phyloP scores from a whole-genome alignment of 92 coral and sea anemone genomes.

The Epizoanthus illoricatus region DNA sequence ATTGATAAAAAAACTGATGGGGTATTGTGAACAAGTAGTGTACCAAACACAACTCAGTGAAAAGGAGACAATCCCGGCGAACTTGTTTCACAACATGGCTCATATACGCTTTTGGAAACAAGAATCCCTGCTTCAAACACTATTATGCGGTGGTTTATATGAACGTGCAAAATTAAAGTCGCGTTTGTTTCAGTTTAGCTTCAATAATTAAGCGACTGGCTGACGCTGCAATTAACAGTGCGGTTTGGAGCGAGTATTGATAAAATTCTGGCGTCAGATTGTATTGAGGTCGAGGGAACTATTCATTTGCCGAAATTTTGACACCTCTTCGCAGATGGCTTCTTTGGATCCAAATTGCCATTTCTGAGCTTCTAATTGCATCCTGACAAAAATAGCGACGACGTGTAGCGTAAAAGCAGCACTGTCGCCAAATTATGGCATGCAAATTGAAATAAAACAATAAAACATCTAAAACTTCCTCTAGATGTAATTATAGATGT shows the following conservation, averaged over 20 bases:
- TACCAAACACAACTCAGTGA: background rate
- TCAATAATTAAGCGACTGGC: constrained; percentile 17
- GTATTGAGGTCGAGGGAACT: background rate
- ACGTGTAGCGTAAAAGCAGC: background rate
- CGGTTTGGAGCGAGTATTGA: constrained; percentile 29
- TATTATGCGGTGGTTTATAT: background rate
- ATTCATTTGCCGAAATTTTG: constrained; percentile 11
- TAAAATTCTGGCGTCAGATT: constrained; percentile 26
- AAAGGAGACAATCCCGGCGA: background rate
- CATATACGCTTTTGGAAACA: background rate
- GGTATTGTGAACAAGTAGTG: background rate
- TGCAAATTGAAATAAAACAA: background rate
- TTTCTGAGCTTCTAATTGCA: constrained; percentile 13
- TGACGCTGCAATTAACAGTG: constrained; percentile 26
- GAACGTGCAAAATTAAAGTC: background rate
- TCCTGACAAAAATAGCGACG: background rate
- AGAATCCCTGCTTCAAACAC: too few species aligned
- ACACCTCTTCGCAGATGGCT: constrained; percentile 34
- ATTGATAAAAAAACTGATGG: constrained; percentile 8
- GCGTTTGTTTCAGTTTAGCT: constrained; percentile 1
- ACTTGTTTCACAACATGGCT: background rate
- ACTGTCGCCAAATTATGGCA: background rate
- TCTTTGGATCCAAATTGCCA: constrained; percentile 12
- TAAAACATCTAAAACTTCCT: background rate
- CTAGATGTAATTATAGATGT: background rate